A percentile compares a stretch with the other conserved stretches of the same genome.
Conservation (phyloP, 2,888 invertebrate genomes). For the Agonopterix heracliana region DNA sequence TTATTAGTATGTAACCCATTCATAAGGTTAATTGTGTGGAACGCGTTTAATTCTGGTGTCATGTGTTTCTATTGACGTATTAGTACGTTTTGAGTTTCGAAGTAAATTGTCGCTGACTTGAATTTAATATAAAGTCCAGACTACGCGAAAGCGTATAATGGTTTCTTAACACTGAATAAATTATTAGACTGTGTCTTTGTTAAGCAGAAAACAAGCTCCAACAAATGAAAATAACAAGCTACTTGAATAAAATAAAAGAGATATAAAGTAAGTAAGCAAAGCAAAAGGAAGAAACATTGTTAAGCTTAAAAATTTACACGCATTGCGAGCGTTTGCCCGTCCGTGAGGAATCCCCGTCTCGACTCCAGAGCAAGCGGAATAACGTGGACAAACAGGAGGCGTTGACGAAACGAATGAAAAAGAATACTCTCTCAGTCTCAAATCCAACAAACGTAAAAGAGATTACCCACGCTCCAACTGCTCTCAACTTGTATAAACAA, state of each 20-base stretch:
- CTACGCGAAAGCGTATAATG: no score
- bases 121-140: no score
- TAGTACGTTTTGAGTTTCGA: neutral
- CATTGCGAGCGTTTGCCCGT: conserved; percentile 52
- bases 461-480: conserved; percentile 72
- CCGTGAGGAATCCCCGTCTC: conserved; percentile 47
- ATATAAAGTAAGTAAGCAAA: neutral
- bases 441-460: conserved; percentile 71
- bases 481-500: conserved; percentile 70
- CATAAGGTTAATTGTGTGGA: conserved; percentile 26
- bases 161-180: neutral
- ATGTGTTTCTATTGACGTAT: conserved; percentile 11
- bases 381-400: conserved; percentile 52
- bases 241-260: conserved; percentile 32
- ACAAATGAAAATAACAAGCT: neutral
- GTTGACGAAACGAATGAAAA: conserved; percentile 65
- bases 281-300: conserved; percentile 26
- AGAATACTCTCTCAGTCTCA: conserved; percentile 50
- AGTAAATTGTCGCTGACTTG: no score
- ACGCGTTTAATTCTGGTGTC: conserved; percentile 15
- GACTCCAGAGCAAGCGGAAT: conserved; percentile 29
- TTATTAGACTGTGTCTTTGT: neutral
- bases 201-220: no score
- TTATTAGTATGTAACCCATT: conserved; percentile 31
- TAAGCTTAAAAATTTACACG: conserved; percentile 65